These are phyloP conservation scores for Musca domestica DNA, from an alignment of 1,140 invertebrate genomes.

Conservation along the genomic window DNA sequence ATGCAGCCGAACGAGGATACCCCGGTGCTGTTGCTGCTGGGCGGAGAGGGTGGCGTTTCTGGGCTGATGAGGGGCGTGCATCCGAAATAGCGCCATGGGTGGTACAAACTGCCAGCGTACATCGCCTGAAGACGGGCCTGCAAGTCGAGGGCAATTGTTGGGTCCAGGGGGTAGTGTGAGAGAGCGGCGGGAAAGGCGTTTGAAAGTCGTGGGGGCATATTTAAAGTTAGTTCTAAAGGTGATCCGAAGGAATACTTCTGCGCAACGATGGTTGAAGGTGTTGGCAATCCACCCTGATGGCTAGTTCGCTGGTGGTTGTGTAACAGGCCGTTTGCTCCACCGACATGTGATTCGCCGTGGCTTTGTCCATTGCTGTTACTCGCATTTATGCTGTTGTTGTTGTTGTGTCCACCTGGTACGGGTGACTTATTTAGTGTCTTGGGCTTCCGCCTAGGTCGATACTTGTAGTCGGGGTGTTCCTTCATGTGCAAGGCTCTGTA, in stretches of 20 bases:
- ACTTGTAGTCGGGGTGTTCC: slow-evolving; percentile 95
- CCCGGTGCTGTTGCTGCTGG: slow-evolving; percentile 47
- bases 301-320: slow-evolving; percentile 32
- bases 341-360: neutral
- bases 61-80: slow-evolving; percentile 44
- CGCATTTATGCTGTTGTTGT: neutral
- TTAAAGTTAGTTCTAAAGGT: slow-evolving; percentile 43
- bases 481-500: slow-evolving; percentile 93
- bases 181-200: slow-evolving; percentile 40
- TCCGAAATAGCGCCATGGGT: slow-evolving; percentile 50
- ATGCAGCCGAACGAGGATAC: slow-evolving; percentile 51
- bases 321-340: slow-evolving; percentile 7
- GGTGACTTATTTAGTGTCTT: slow-evolving; percentile 65
- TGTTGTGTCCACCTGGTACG: slow-evolving; percentile 34
- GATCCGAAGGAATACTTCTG: slow-evolving; percentile 47
- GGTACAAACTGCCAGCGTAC: slow-evolving; percentile 48
- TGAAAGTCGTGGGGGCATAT: slow-evolving; percentile 38
- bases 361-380: slow-evolving; percentile 4
- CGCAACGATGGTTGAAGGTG: slow-evolving; percentile 19
- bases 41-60: slow-evolving; percentile 49
- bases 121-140: slow-evolving; percentile 52
- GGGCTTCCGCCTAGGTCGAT: slow-evolving; percentile 86
- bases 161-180: slow-evolving; percentile 49
- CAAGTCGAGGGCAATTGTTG: slow-evolving; percentile 48
- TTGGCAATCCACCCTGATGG: slow-evolving; percentile 27